phyloP scores from a whole-genome alignment of 2,797 vertebrate species.

The Rhinatrema bivittatum region DNA sequence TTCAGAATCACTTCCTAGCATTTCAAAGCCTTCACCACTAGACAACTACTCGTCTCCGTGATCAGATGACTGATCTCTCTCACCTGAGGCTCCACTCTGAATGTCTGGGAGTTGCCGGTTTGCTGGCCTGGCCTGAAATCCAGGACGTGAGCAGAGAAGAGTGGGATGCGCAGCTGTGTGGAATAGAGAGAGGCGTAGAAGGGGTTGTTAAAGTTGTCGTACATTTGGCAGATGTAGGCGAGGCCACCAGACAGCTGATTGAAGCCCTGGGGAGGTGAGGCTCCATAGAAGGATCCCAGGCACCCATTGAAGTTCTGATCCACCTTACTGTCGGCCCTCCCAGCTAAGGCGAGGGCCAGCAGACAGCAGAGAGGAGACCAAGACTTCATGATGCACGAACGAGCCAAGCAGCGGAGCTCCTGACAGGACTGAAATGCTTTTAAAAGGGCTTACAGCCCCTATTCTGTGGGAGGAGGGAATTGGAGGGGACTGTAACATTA shows the following conservation, averaged over 20 bases:
- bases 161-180: not conserved
- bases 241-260: not conserved
- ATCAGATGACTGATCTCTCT: too few relatives aligned
- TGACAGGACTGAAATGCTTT: too few relatives aligned
- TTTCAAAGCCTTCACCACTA: too few relatives aligned
- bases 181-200: constrained; percentile 9
- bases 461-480: too few relatives aligned
- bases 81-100: constrained; percentile 13
- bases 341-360: not conserved
- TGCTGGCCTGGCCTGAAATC: constrained; percentile 2
- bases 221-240: constrained; percentile 4
- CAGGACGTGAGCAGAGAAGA: constrained; percentile 10
- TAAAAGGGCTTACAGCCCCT: too few relatives aligned
- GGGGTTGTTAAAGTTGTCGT: constrained; percentile 11
- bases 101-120: constrained; percentile 1
- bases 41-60: too few relatives aligned
- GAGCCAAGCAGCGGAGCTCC: too few relatives aligned
- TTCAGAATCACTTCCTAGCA: not conserved
- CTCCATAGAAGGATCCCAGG: constrained; percentile 5
- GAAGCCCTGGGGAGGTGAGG: constrained; percentile 1
- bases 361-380: too few relatives aligned
- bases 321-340: constrained; percentile 1
- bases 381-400: too few relatives aligned
- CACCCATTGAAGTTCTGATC: constrained; percentile 8
- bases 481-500: too few relatives aligned